Evolutionary conservation across 2,113 vertebrate genomes (phyloP).

Genomic region (Hemichromis elongatus): DNA sequence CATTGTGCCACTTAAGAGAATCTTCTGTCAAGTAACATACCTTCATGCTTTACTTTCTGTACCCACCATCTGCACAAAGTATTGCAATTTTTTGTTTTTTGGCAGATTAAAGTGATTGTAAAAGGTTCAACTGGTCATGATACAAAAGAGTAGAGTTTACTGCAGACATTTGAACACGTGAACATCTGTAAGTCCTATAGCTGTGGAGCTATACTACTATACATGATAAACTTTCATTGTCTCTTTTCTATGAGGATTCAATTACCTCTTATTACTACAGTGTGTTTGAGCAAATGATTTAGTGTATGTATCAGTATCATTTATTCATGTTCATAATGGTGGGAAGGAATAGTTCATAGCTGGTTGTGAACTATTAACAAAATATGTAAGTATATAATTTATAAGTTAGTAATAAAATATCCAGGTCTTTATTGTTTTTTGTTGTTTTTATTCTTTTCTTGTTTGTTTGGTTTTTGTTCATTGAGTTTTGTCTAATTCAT

Average conservation of each 20-base stretch:
- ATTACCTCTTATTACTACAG: not conserved
- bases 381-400: constrained; percentile 23
- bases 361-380: not conserved
- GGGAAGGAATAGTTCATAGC: not conserved
- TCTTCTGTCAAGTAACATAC: not conserved
- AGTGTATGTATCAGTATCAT: constrained; percentile 4
- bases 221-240: not conserved
- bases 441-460: not conserved
- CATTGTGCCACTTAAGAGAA: not conserved
- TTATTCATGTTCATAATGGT: not conserved
- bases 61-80: not conserved
- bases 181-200: not conserved
- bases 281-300: not conserved
- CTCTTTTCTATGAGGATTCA: not conserved
- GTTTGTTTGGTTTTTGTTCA: not conserved
- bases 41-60: not conserved
- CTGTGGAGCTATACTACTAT: not conserved
- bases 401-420: constrained; percentile 22
- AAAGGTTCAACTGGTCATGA: not conserved
- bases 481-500: not conserved
- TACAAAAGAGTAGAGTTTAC: not conserved
- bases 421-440: not conserved
- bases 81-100: not conserved
- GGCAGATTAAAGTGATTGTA: not conserved
- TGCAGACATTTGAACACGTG: not conserved